A percentile compares a stretch with the other conserved stretches of the same genome.
These are phyloP conservation scores for Scaptomyza cyrtandrae DNA, from an alignment of 2,888 invertebrate species.

Conservation along the genomic window DNA sequence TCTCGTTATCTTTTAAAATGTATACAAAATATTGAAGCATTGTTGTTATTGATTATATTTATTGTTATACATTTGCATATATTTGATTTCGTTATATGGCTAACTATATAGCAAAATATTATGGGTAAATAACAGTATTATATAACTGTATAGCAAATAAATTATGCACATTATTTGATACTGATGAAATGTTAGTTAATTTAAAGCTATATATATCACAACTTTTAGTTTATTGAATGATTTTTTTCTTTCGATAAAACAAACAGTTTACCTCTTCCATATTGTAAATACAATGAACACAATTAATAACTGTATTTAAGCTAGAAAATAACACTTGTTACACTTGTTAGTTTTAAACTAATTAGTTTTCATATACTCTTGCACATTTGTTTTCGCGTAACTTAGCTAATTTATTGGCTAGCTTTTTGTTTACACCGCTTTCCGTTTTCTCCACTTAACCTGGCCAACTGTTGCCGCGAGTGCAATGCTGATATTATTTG, in stretches of 20 bases:
- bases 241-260: not conserved
- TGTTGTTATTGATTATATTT: not conserved
- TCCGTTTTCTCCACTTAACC: slow-evolving; percentile 9
- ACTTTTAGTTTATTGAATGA: not conserved
- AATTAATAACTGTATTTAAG: slow-evolving; percentile 24
- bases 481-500: slow-evolving; percentile 19
- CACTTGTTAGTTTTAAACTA: not conserved
- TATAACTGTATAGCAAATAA: not conserved
- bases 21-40: not conserved
- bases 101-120: not conserved
- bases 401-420: slow-evolving; percentile 16
- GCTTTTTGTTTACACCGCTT: slow-evolving; percentile 29
- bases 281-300: slow-evolving; percentile 49
- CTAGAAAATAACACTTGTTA: slow-evolving; percentile 11
- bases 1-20: slow-evolving; percentile 5
- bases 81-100: not conserved
- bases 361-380: slow-evolving; percentile 3
- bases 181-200: not conserved
- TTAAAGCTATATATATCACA: too few relatives aligned
- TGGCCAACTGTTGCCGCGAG: slow-evolving; percentile 49
- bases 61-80: not conserved
- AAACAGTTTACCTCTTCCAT: slow-evolving; percentile 65
- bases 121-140: not conserved
- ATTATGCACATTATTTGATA: not conserved
- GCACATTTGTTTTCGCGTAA: slow-evolving; percentile 18